Base-by-base conservation (phyloP, 2,888 invertebrate genomes). In the Biston betularia region DNA sequence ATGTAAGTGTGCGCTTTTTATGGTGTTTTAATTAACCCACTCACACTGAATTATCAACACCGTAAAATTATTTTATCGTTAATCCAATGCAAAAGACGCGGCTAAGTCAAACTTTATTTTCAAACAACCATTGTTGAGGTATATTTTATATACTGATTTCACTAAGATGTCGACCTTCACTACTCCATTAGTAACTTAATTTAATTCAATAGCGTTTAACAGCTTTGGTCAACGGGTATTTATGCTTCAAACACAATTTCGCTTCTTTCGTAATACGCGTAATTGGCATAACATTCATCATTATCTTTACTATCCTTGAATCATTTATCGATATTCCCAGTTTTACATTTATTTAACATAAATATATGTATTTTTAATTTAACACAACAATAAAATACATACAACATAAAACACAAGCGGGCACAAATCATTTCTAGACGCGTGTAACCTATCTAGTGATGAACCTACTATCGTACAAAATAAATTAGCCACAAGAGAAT, bases 1-100 rank as follows among this genome's bases (percentile, higher is more conserved):
- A 84, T 62, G 80, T 81, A 80, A 82, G 79, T 86, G 79, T 84
- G 76, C 68, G 70, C 79, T 78, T 79, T 77, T 73, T 66, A 63
- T 69, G 71, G 76, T 71, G 71, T 71, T 75, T 73, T 61, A 63
- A 15, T 35, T 35, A 44, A 0, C 10, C 33, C n/a, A 0, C 6
- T 15, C 11, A 60, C 24, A 48, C 38, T n/a, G n/a, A n/a, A n/a
- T n/a, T n/a, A 14, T 33, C 62, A 49, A 40, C 40, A 48, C 38
- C 38, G 9, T 56, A 38, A 46, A 48, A 48, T 48, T 24, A 48
- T 48, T 35, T 46, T 14, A 14, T 14, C 9, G 14, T 56, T 6
- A 42, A 14, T 6, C 54, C 24, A 33, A 44, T 54, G 42, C 33
- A 57, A 57, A 48, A 57, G 46, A 46, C 6, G 44, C 14, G 35